Evolutionary conservation across 37 sponge, comb jelly and placozoan genomes (phyloP).

Genomic region (Agelas oroides): DNA sequence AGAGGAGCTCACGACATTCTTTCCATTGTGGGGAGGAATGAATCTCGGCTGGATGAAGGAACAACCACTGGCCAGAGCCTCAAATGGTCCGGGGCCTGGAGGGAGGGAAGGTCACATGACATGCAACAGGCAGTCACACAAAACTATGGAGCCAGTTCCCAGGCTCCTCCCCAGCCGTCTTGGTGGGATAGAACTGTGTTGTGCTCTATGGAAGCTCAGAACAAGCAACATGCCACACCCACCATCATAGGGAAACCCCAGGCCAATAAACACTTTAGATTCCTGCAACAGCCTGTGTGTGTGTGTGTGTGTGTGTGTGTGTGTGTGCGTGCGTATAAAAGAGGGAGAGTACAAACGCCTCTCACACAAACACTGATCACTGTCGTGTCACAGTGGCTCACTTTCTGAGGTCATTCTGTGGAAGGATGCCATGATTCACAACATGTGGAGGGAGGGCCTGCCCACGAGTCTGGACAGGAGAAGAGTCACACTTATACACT

Average conservation of each 20-base stretch:
- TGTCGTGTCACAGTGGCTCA: too few relatives aligned
- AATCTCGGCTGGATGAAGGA: conserved; percentile 78
- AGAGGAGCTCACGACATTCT: conserved; percentile 60
- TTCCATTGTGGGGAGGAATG: conserved; percentile 39
- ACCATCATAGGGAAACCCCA: conserved; percentile 89
- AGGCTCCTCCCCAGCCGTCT: too few relatives aligned
- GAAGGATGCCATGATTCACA: conserved; percentile 1
- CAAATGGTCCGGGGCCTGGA: conserved; percentile 78
- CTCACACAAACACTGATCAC: too few relatives aligned
- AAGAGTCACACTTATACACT: too few relatives aligned
- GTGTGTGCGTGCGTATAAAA: too few relatives aligned
- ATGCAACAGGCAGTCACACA: not conserved
- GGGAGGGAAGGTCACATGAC: not conserved
- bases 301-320: too few relatives aligned
- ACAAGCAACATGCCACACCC: not conserved
- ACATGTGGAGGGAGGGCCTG: not conserved
- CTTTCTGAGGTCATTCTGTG: not conserved
- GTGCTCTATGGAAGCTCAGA: too few relatives aligned
- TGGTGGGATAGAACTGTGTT: too few relatives aligned
- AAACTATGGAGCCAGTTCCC: too few relatives aligned
- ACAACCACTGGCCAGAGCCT: conserved; percentile 83
- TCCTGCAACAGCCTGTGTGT: conserved; percentile 48
- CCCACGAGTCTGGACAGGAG: conserved; percentile 5
- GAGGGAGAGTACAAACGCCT: too few relatives aligned
- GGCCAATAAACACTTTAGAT: conserved; percentile 79